Conservation (phyloP, 1,140 invertebrate species). For the Panulirus ornatus region DNA sequence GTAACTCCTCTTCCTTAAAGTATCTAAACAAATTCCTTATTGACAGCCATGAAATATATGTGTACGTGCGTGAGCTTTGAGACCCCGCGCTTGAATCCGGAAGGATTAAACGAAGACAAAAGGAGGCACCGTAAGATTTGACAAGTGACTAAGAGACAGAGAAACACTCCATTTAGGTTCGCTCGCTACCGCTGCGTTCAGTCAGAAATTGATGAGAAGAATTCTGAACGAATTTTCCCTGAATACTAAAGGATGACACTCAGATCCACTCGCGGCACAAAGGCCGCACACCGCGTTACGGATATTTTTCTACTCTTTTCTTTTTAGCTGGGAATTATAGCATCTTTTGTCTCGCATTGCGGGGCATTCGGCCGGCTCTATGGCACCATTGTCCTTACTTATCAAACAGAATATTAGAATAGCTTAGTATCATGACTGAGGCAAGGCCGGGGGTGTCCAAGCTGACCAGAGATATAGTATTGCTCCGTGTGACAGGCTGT, state of each 20-base stretch:
- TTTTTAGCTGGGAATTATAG: background rate
- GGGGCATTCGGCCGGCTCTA: no score
- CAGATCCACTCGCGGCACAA: conserved; percentile 10
- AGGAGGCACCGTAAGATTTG: conserved; percentile 4
- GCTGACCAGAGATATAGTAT: no score
- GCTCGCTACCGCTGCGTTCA: conserved; percentile 62
- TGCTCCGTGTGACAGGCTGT: no score
- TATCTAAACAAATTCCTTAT: background rate
- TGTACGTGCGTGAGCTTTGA: background rate
- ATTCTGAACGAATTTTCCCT: conserved; percentile 66
- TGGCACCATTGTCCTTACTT: no score
- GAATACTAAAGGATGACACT: conserved; percentile 70
- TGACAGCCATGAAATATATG: background rate
- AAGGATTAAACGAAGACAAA: conserved; percentile 12
- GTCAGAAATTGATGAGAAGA: conserved; percentile 70
- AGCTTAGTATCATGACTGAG: no score
- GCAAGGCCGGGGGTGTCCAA: no score
- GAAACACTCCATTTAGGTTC: conserved; percentile 36
- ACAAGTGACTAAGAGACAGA: conserved; percentile 24
- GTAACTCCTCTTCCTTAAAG: background rate
- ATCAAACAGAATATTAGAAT: no score
- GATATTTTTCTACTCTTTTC: background rate
- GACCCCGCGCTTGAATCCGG: background rate
- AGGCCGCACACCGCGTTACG: background rate
- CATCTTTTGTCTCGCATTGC: conserved; percentile 22